Conservation (phyloP, 1,140 invertebrate species). For the Leptestheria dahalacensis region DNA sequence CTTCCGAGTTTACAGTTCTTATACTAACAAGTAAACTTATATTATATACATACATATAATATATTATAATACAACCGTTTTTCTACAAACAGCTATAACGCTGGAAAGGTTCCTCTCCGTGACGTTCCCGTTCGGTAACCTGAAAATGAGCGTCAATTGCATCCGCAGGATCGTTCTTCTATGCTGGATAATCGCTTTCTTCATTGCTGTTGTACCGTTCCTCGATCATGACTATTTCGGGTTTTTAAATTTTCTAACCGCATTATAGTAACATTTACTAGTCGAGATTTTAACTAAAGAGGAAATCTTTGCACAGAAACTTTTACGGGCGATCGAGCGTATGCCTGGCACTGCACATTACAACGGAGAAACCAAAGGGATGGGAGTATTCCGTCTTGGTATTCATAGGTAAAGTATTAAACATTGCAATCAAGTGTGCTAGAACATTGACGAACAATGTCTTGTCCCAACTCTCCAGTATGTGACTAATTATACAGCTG, state of each 20-base stretch:
- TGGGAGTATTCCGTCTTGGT: conserved; percentile 44
- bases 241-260: conserved; percentile 11
- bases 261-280: background rate
- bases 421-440: conserved; percentile 17
- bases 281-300: no score
- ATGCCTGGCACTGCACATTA: conserved; percentile 43
- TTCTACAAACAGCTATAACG: conserved; percentile 31
- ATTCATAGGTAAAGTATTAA: conserved; percentile 35
- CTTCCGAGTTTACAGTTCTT: conserved; percentile 45
- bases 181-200: conserved; percentile 32
- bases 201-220: conserved; percentile 33
- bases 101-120: conserved; percentile 39
- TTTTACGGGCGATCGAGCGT: conserved; percentile 43
- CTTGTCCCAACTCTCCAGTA: background rate
- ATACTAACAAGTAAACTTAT: conserved; percentile 33
- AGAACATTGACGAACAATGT: no score
- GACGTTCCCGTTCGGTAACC: conserved; percentile 35
- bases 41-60: background rate
- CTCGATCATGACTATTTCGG: conserved; percentile 33
- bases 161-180: conserved; percentile 31
- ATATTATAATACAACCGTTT: background rate
- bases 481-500: no score
- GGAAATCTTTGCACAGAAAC: conserved; percentile 24
- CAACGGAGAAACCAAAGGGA: conserved; percentile 34
- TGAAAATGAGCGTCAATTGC: conserved; percentile 28